Conservation (phyloP, 2,888 invertebrate genomes). For the Aplocera efformata region DNA sequence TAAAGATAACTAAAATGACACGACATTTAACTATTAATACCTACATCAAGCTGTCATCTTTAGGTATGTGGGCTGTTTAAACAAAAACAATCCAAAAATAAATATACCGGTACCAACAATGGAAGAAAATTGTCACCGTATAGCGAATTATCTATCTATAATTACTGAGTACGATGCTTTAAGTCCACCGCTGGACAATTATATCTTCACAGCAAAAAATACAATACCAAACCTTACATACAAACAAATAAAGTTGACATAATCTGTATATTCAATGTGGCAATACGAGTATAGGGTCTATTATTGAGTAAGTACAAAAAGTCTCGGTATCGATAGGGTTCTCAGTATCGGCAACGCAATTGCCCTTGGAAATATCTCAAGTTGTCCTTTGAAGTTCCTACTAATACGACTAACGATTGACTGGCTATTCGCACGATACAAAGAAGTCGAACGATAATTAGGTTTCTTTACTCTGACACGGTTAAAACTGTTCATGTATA, state of each 20-base stretch:
- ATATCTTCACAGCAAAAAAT: constrained; percentile 6
- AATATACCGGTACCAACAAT: constrained; percentile 38
- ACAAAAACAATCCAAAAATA: constrained; percentile 28
- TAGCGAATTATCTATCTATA: constrained; percentile 56
- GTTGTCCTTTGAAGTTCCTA: constrained; percentile 8
- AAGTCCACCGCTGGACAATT: constrained; percentile 34
- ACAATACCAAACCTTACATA: constrained; percentile 29
- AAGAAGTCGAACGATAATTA: background rate
- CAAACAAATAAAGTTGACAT: constrained; percentile 15
- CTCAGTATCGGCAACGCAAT: constrained; percentile 53
- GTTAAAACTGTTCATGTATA: constrained; percentile 17
- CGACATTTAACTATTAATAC: too few relatives aligned
- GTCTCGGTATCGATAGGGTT: constrained; percentile 58
- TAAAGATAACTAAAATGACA: too few relatives aligned
- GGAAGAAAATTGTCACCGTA: constrained; percentile 60
- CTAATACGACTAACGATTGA: too few relatives aligned
- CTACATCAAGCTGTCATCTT: too few relatives aligned
- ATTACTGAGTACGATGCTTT: constrained; percentile 52
- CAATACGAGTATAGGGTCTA: constrained; percentile 28
- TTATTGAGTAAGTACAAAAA: constrained; percentile 52
- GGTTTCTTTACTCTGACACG: constrained; percentile 25
- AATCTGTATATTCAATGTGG: constrained; percentile 11
- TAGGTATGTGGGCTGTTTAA: too few relatives aligned
- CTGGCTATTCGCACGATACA: too few relatives aligned
- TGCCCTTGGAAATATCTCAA: constrained; percentile 49